Conservation (phyloP, 2,113 vertebrate species). For the Tachysurus fulvidraco region DNA sequence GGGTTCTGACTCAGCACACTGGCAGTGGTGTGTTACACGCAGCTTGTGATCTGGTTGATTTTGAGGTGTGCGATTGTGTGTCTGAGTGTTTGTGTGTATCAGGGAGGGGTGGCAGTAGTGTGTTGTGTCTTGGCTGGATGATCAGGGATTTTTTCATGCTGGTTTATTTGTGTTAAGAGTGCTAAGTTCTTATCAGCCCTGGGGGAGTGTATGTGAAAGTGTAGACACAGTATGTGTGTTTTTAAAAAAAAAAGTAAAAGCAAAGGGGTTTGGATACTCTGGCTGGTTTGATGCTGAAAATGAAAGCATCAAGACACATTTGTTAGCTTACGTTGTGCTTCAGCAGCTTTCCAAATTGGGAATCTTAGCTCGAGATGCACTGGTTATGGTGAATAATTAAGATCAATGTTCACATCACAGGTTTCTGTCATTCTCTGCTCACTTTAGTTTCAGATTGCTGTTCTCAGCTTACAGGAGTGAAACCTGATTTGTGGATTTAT, state of each 20-base stretch:
- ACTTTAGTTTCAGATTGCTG: neutral
- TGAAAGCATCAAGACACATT: neutral
- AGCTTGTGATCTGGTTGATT: constrained; percentile 32
- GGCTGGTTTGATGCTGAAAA: constrained; percentile 6
- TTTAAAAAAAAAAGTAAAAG: neutral
- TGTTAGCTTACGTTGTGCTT: neutral
- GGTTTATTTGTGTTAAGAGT: neutral
- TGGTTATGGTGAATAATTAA: neutral
- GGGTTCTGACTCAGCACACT: constrained; percentile 49
- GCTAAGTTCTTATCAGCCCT: constrained; percentile 14
- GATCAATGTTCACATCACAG: neutral
- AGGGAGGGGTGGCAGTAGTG: neutral
- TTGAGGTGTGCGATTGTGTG: neutral
- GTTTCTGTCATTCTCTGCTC: neutral
- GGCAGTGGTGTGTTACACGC: constrained; percentile 40
- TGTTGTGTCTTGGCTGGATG: constrained; percentile 3
- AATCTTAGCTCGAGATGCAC: neutral
- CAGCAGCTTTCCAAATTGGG: neutral
- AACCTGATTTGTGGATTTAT: neutral
- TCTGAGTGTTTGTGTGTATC: constrained; percentile 39
- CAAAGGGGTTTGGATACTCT: neutral
- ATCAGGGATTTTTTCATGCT: constrained; percentile 15
- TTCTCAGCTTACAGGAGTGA: neutral
- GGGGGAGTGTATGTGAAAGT: constrained; percentile 10
- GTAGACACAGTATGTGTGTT: constrained; percentile 13